Evolutionary conservation across 2,888 invertebrate genomes (phyloP), one percentile per base, ranked within the genome.

Genomic region (Dichetophora obliterata): DNA sequence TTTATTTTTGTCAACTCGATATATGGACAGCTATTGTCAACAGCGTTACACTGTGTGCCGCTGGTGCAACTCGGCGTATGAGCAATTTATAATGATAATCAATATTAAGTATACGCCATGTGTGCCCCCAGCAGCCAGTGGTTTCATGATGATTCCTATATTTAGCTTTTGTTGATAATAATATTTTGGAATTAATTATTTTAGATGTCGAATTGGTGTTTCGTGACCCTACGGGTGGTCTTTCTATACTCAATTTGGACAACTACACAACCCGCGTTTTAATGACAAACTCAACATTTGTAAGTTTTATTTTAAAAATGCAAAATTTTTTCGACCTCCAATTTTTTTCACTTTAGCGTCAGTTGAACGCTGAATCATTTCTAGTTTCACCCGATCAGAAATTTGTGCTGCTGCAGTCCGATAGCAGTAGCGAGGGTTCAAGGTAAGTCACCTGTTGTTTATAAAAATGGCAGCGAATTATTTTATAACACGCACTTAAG

Each of bases 251-350:
- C 90, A 94, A 95, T 89, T 94, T 94, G 71, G 92, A 93, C 83
- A 94, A 94, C 87, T 92, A 94, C 86, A 94, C 94, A 84, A 92
- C 93, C 70, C 91, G 93, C 81, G 91, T 93, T 80, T 92, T 95
- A 77, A 94, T 95, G 92, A 94, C 93, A 85, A 95, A 95, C 89
- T 93, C 94, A 75, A 94, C 95, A 77, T 94, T 95, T 88, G 95
- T 95, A 91, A 95, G 95, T 93, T 86, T 65, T 31, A 63, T 16
- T 9, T 61, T 27, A 11, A 61, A 22, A 34, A n/a, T 31, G 6
- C 11, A 27, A 37, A 43, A 48, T 8, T 19, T 34, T 3, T 65
- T 43, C 3, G 8, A n/a, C n/a, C n/a, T n/a, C n/a, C 5, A 0
- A 16, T 19, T 24, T 9, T 11, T 24, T 8, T 43, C 9, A 22